Evolutionary conservation across 2,797 vertebrate species (phyloP).

Genomic region (Rhinoraja longicauda): DNA sequence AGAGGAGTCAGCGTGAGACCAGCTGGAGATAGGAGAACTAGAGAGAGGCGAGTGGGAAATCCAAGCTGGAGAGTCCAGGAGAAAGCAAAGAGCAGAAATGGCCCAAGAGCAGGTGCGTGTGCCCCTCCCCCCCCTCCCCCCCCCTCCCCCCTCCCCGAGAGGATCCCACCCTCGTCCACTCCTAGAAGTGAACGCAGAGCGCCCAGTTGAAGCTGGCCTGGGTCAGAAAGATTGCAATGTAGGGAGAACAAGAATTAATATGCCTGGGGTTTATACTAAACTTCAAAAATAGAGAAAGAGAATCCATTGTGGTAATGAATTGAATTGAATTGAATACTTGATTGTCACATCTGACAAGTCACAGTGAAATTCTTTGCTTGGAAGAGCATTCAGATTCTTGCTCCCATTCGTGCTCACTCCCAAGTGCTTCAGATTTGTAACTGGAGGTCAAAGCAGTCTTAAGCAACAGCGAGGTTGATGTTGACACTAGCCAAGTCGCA

Average conservation of each 20-base stretch:
- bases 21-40: constrained; percentile 25
- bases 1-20: not conserved
- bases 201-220: not conserved
- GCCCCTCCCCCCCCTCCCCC: no score
- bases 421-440: not conserved
- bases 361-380: no score
- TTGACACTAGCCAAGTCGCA: no score
- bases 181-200: not conserved
- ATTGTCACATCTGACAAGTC: no score
- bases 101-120: constrained; percentile 22
- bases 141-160: not conserved
- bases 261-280: not conserved
- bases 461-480: not conserved
- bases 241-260: not conserved
- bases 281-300: not conserved
- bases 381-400: not conserved
- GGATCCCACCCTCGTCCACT: not conserved
- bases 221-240: not conserved
- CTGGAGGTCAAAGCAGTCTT: not conserved
- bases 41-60: not conserved
- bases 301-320: no score
- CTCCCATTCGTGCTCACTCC: not conserved
- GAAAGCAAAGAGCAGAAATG: not conserved
- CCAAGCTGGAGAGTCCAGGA: not conserved
- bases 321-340: no score